phyloP scores from a whole-genome alignment of 1,140 invertebrate species.

The Pseudomyrmex dendroicus region DNA sequence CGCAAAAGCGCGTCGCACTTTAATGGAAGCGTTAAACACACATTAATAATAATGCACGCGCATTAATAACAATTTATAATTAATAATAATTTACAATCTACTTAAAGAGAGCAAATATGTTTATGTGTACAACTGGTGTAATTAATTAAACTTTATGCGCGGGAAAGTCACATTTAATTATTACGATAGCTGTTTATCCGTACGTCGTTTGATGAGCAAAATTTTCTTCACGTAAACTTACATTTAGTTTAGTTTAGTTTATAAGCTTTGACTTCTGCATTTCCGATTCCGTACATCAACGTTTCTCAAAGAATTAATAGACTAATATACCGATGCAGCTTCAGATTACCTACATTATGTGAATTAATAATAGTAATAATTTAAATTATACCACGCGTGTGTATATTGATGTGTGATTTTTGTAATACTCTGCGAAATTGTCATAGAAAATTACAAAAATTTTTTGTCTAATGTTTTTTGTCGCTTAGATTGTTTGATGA shows the following conservation, averaged over 20 bases:
- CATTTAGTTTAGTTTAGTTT: conserved; percentile 58
- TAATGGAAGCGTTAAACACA: no score
- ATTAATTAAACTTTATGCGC: neutral
- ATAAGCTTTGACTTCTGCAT: conserved; percentile 48
- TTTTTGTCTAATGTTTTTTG: no score
- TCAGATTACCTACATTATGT: neutral
- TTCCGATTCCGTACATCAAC: conserved; percentile 62
- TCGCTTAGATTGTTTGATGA: neutral
- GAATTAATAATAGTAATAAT: neutral
- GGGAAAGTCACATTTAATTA: neutral
- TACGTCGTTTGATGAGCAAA: conserved; percentile 14
- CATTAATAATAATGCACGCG: neutral
- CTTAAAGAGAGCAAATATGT: neutral
- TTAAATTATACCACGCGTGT: neutral
- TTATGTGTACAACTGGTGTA: no score
- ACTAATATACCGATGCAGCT: neutral
- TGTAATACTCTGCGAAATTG: no score
- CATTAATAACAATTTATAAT: neutral
- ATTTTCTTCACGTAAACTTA: conserved; percentile 10
- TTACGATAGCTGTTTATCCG: conserved; percentile 14
- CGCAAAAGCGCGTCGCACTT: no score
- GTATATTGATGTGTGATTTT: no score
- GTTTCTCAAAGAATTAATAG: conserved; percentile 54
- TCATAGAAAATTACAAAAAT: no score
- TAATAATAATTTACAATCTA: neutral